These are phyloP conservation scores for Sinotaia quadrata DNA, from an alignment of 2,888 invertebrate species.

Conservation along the genomic window DNA sequence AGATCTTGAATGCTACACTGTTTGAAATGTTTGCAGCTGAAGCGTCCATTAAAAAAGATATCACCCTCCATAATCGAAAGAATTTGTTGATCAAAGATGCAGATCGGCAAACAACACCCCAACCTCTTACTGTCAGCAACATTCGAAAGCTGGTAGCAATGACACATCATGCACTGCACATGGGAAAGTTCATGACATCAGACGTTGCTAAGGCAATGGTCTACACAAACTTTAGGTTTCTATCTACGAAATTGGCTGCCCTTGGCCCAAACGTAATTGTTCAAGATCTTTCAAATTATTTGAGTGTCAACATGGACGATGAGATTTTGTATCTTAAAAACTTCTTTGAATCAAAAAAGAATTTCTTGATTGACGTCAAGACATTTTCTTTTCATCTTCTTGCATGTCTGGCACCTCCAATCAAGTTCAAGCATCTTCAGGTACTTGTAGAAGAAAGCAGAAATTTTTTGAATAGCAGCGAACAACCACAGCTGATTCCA, in stretches of 20 bases:
- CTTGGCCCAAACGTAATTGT: slow-evolving; percentile 75
- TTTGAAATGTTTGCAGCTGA: slow-evolving; percentile 56
- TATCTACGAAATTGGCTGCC: slow-evolving; percentile 51
- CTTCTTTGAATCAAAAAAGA: slow-evolving; percentile 44
- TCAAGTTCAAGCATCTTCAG: slow-evolving; percentile 39
- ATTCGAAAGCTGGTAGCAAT: slow-evolving; percentile 56
- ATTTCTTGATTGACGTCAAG: slow-evolving; percentile 37
- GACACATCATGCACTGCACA: slow-evolving; percentile 52
- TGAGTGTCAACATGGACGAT: slow-evolving; percentile 85
- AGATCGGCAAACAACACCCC: slow-evolving; percentile 62
- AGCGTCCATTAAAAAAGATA: slow-evolving; percentile 51
- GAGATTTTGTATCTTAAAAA: slow-evolving; percentile 79
- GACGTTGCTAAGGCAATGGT: slow-evolving; percentile 46
- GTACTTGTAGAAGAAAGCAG: slow-evolving; percentile 42
- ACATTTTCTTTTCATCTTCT: slow-evolving; percentile 52
- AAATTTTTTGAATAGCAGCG: slow-evolving; percentile 37
- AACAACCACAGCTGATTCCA: slow-evolving; percentile 50
- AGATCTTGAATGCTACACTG: slow-evolving; percentile 52
- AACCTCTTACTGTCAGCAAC: slow-evolving; percentile 49
- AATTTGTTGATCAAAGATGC: slow-evolving; percentile 54
- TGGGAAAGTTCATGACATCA: slow-evolving; percentile 34
- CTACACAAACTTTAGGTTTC: slow-evolving; percentile 56
- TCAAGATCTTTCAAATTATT: slow-evolving; percentile 84
- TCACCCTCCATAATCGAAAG: slow-evolving; percentile 55
- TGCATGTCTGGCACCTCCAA: slow-evolving; percentile 40